Evolutionary conservation across 2,888 invertebrate species (phyloP).

Genomic region (Polydrusus pterygomalis): DNA sequence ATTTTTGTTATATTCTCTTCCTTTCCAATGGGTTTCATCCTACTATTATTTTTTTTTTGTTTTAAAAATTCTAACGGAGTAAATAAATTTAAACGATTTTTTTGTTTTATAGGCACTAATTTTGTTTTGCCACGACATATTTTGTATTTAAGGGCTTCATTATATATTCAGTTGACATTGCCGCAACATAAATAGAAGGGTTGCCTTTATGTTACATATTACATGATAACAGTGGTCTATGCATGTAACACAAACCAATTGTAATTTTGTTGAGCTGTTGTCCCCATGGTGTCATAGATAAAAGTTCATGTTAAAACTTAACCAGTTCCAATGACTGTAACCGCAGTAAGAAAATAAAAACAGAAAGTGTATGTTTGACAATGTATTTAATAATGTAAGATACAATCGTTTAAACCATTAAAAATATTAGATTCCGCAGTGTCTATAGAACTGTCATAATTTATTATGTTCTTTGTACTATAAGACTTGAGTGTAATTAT

Average conservation of each 20-base stretch:
- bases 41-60: too few relatives aligned
- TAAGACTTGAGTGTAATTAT: neutral
- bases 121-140: neutral
- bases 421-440: neutral
- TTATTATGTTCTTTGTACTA: neutral
- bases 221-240: neutral
- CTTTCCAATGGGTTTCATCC: too few relatives aligned
- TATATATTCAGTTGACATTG: conserved; percentile 2
- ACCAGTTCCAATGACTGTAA: too few relatives aligned
- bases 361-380: neutral
- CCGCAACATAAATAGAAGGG: conserved; percentile 3
- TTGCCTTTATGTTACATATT: conserved; percentile 4
- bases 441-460: neutral
- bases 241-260: neutral
- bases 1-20: too few relatives aligned
- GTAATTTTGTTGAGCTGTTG: neutral
- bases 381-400: too few relatives aligned
- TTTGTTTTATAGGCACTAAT: too few relatives aligned
- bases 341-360: neutral
- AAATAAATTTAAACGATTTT: too few relatives aligned
- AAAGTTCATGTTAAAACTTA: neutral
- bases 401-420: neutral
- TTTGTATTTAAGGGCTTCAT: conserved; percentile 2
- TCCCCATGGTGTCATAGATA: conserved; percentile 3
- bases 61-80: too few relatives aligned